Percentiles rank a stretch among this genome's conserved stretches.
These are phyloP conservation scores for Molossus molossus DNA, from an alignment of 2,797 vertebrate genomes.

Conservation along the genomic window DNA sequence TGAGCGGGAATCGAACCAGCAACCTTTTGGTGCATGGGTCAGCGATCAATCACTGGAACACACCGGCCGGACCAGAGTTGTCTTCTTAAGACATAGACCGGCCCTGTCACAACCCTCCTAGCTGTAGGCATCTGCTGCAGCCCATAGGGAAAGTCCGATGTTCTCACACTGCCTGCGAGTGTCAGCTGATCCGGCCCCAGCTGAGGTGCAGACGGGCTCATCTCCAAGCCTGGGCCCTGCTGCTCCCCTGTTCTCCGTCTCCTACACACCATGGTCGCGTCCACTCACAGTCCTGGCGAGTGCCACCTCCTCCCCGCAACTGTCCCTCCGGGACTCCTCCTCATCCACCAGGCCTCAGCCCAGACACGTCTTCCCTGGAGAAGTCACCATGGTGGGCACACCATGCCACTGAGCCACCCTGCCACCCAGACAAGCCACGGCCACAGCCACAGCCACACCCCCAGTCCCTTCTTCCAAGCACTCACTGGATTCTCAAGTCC, in stretches of 20 bases:
- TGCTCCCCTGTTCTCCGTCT: rapidly evolving
- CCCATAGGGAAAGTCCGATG: background rate
- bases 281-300: too few relatives aligned
- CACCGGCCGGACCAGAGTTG: background rate
- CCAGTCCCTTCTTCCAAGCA: background rate
- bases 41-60: too few relatives aligned
- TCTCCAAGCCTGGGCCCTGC: background rate
- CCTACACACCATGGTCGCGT: too few relatives aligned
- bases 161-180: rapidly evolving
- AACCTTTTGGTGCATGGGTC: too few relatives aligned
- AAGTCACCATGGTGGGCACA: background rate
- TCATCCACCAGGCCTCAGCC: too few relatives aligned
- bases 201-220: background rate
- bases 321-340: background rate
- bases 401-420: rapidly evolving
- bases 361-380: background rate
- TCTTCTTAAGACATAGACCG: background rate
- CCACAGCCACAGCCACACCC: background rate
- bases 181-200: background rate
- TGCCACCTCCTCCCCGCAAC: rapidly evolving
- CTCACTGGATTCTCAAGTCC: background rate
- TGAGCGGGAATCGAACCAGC: too few relatives aligned
- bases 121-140: background rate
- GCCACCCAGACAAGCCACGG: background rate
- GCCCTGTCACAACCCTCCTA: background rate